Base-by-base conservation (phyloP, 2,797 vertebrate species). In the Dipus sagitta region DNA sequence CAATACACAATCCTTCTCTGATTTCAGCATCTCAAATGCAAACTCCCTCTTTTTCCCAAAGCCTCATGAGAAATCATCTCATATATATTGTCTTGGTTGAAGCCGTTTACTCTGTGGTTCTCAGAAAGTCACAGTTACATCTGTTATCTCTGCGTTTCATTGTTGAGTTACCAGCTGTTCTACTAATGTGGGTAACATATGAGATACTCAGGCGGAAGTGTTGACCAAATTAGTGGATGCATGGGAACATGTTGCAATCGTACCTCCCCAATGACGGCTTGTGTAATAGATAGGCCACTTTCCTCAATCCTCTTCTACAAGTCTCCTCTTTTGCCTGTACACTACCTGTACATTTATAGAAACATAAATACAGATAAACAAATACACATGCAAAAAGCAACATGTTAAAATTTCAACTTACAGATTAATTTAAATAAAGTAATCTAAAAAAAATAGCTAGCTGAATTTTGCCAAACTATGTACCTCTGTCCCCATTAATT, bases 311-410 rank as follows among this genome's bases (percentile, higher is more conserved):
- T 2, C 21, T 71, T 91, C 3, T 38, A 24, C 13, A 1, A 14
- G 2, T 38, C 4, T 2, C 14, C 24, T 2, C 6, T 34, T 28
- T 9, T 24, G 4, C 2, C 15, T 75, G 72, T 24, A 26, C 0
- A 38, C 17, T 32, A 65, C 10, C 28, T 76, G 14, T 58, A 60
- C 28, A 32, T 20, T 2, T 8, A 67, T 12, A 24, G 4, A 38
- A 3, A 30, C 28, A 60, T 10, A 24, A 3, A 74, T 23, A 52
- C 17, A 47, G 12, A 77, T 24, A 3, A 65, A 23, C 21, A 65
- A 42, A 80, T 64, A 11, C 9, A 70, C 2, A 18, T n/a, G 65
- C 0, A 28, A 15, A 82, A 78, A 65, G 24, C 21, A 26, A 34
- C 30, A 23, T 7, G 15, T 4, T 11, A 4, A 89, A 89, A 85